Evolutionary conservation across 2,113 vertebrate species (phyloP).

Genomic region (Tauraco erythrolophus): DNA sequence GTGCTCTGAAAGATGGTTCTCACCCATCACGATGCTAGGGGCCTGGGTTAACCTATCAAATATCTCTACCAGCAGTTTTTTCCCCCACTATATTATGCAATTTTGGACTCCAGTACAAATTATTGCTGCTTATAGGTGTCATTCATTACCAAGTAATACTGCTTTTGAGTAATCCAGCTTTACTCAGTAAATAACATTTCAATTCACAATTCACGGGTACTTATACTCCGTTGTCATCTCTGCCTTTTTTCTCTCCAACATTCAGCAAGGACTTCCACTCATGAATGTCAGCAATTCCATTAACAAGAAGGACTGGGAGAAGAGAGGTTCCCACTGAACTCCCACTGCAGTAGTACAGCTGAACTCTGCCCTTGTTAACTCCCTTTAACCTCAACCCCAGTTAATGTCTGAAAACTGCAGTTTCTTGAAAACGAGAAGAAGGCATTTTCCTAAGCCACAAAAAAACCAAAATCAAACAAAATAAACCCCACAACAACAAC

Average conservation of each 20-base stretch:
- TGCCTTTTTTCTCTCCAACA: not conserved
- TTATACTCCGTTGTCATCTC: not conserved
- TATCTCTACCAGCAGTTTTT: not conserved
- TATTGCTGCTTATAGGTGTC: not conserved
- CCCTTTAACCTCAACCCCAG: not conserved
- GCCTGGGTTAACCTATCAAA: not conserved
- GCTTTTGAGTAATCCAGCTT: not conserved
- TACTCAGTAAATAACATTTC: not conserved
- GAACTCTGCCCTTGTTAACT: not conserved
- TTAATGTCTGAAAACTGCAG: not conserved
- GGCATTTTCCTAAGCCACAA: not conserved
- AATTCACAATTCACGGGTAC: not conserved
- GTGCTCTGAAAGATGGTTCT: not conserved
- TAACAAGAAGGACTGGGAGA: not conserved
- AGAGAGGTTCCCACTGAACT: not conserved
- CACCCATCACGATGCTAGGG: not conserved
- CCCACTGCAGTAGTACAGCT: not conserved
- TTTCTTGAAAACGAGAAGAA: not conserved
- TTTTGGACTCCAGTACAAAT: not conserved
- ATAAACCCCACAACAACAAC: not conserved
- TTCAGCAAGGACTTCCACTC: not conserved
- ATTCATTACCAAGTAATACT: not conserved
- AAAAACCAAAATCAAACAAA: not conserved
- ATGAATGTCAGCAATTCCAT: not conserved
- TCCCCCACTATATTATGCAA: fast-evolving